Percentiles rank a stretch among this genome's conserved stretches.
Conservation (phyloP, 64 coral and sea anemone genomes). For the Pachyseris speciosa region DNA sequence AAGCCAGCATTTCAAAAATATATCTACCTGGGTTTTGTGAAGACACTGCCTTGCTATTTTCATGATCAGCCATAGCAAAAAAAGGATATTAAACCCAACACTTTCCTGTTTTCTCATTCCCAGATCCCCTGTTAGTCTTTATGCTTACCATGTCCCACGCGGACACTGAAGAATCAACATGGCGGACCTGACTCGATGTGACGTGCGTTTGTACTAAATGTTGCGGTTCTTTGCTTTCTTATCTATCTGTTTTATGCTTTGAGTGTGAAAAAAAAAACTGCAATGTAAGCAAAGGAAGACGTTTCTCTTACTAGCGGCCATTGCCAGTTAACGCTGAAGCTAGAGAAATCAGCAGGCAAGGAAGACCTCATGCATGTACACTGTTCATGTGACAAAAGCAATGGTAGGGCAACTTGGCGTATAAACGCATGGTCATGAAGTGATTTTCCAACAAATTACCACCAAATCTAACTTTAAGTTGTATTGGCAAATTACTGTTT, state of each 20-base stretch:
- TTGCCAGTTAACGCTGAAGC: not conserved
- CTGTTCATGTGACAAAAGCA: too few species aligned
- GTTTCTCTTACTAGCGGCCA: not conserved
- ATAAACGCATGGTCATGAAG: slow-evolving; percentile 11
- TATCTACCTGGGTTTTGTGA: not conserved
- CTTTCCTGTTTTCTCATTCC: not conserved
- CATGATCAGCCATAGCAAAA: not conserved
- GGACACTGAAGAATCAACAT: not conserved
- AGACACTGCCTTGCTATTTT: not conserved
- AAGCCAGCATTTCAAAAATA: not conserved
- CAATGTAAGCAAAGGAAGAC: not conserved
- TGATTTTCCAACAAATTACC: too few species aligned
- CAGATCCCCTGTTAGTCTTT: too few species aligned
- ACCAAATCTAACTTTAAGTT: too few species aligned
- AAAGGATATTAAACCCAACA: not conserved
- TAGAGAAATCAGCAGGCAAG: too few species aligned
- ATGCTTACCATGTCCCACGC: not conserved
- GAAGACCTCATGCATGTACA: too few species aligned
- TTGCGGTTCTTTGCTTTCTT: not conserved
- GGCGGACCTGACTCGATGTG: not conserved
- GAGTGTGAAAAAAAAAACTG: too few species aligned
- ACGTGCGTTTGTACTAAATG: not conserved
- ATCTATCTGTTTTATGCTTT: too few species aligned
- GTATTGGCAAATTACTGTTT: too few species aligned
- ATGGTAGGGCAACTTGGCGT: not conserved